Evolutionary conservation across 2,888 invertebrate species (phyloP).

Genomic region (Sisyra nigra): DNA sequence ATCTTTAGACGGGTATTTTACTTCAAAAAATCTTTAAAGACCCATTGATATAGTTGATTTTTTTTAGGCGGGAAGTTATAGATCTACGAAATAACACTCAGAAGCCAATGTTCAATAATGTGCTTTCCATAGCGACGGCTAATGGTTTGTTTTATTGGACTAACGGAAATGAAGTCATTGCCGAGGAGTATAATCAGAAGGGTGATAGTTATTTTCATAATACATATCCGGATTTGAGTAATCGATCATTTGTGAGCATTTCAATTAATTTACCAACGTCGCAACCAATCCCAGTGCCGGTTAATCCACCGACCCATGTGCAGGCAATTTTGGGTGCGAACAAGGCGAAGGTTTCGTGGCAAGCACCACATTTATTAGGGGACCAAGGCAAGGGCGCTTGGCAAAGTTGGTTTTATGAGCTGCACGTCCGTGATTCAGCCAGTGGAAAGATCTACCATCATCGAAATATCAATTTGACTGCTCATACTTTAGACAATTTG

Average conservation of each 20-base stretch:
- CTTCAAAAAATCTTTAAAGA: slow-evolving; percentile 6
- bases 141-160: slow-evolving; percentile 78
- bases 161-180: slow-evolving; percentile 55
- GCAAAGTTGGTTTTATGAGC: slow-evolving; percentile 65
- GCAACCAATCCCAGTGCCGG: slow-evolving; percentile 66
- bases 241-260: slow-evolving; percentile 34
- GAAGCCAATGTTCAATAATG: slow-evolving; percentile 55
- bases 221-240: slow-evolving; percentile 39
- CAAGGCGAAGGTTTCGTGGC: slow-evolving; percentile 68
- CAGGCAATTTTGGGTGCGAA: slow-evolving; percentile 67
- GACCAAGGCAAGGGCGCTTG: slow-evolving; percentile 54
- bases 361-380: slow-evolving; percentile 56
- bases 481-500: slow-evolving; percentile 49
- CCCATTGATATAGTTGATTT: no score
- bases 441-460: slow-evolving; percentile 26
- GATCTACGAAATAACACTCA: slow-evolving; percentile 61
- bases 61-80: slow-evolving; percentile 46
- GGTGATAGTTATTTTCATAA: slow-evolving; percentile 63
- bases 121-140: slow-evolving; percentile 57
- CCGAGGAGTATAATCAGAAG: slow-evolving; percentile 59
- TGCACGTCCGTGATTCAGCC: slow-evolving; percentile 43
- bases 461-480: slow-evolving; percentile 37
- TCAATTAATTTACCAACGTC: slow-evolving; percentile 45
- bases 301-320: slow-evolving; percentile 60
- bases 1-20: slow-evolving; percentile 57